Evolutionary conservation across 2,113 vertebrate species (phyloP).

Genomic region (Hiodon tergisus): DNA sequence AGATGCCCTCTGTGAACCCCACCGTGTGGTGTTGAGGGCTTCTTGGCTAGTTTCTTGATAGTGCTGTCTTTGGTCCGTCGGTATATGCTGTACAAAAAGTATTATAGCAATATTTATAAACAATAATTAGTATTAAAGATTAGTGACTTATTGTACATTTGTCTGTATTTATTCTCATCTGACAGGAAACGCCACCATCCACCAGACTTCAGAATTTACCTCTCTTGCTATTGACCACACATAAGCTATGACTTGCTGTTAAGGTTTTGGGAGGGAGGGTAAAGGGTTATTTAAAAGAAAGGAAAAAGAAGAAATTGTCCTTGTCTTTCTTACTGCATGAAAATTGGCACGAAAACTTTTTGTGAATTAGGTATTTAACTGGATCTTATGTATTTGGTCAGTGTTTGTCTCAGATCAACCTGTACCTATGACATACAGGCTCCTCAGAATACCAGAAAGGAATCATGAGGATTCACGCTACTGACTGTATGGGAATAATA

Average conservation of each 20-base stretch:
- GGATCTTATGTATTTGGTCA: not conserved
- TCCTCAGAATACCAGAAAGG: too few species aligned
- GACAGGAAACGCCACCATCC: conserved; percentile 36
- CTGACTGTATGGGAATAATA: too few species aligned
- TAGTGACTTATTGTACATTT: conserved; percentile 61
- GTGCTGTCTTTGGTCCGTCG: conserved; percentile 51
- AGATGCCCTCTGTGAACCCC: conserved; percentile 68
- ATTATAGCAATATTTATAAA: conserved; percentile 93
- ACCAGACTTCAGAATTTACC: conserved; percentile 57
- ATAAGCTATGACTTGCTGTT: conserved; percentile 75
- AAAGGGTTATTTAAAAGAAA: conserved; percentile 60
- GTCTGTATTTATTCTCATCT: conserved; percentile 52
- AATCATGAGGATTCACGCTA: too few species aligned
- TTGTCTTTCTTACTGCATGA: conserved; percentile 13
- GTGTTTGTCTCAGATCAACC: too few species aligned
- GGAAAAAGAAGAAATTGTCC: not conserved
- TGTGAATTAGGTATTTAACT: not conserved
- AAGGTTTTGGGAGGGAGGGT: conserved; percentile 54
- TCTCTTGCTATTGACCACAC: conserved; percentile 70
- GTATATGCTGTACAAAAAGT: conserved; percentile 72
- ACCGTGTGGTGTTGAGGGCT: conserved; percentile 75
- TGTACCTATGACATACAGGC: too few species aligned
- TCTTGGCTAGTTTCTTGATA: conserved; percentile 50
- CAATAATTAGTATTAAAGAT: conserved; percentile 50
- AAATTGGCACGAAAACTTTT: not conserved